Conservation (phyloP, 1,140 invertebrate species). For the Pogonomyrmex barbatus region DNA sequence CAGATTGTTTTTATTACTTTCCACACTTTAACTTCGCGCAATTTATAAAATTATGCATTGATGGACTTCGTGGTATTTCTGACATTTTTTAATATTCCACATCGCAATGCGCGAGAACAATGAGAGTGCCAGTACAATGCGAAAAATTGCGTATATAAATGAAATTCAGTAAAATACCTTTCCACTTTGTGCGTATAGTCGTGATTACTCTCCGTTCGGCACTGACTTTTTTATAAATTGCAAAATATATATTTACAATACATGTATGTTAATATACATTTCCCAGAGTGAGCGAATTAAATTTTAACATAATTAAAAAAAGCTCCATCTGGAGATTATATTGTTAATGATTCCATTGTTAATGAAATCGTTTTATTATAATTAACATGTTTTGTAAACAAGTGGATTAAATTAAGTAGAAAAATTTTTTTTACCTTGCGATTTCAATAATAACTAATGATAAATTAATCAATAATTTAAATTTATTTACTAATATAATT, state of each 20-base stretch:
- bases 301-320: conserved; percentile 13
- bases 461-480: too few relatives aligned
- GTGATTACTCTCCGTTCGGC: conserved; percentile 23
- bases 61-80: conserved; percentile 56
- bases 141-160: conserved; percentile 54
- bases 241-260: conserved; percentile 26
- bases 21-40: conserved; percentile 13
- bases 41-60: conserved; percentile 59
- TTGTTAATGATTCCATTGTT: too few relatives aligned
- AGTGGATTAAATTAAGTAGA: too few relatives aligned
- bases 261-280: not conserved
- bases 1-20: conserved; percentile 37
- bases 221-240: conserved; percentile 11
- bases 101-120: conserved; percentile 34
- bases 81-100: conserved; percentile 61
- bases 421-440: too few relatives aligned
- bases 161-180: conserved; percentile 54
- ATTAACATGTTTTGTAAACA: too few relatives aligned
- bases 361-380: too few relatives aligned
- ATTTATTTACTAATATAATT: too few relatives aligned
- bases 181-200: conserved; percentile 35
- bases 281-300: not conserved
- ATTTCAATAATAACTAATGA: too few relatives aligned
- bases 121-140: conserved; percentile 43
- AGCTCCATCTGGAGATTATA: too few relatives aligned